Evolutionary conservation across 2,113 vertebrate genomes (phyloP), one percentile per base, ranked within the genome.

Genomic region (Paratilapia polleni): DNA sequence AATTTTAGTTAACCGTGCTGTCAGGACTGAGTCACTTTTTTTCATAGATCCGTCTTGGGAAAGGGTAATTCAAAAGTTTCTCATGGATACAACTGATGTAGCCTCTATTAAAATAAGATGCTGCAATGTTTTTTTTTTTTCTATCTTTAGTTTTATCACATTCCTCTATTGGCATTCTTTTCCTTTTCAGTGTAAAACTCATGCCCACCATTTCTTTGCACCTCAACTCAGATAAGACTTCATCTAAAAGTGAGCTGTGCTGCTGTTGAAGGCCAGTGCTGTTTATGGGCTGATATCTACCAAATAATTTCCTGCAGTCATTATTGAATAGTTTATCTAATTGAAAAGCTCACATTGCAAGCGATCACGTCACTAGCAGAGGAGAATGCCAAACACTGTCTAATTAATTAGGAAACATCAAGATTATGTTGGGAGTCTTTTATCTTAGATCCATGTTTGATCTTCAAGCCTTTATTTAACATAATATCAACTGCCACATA

Each of bases 21-120:
- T 56, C 84, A 75, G 31, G 62, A 80, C 59, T 83, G 74, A 88
- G 62, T 85, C 77, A 89, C 41, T 41, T 78, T 47, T 61, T 82
- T 52, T 52, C 12, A 24, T 62, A 61, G 57, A 78, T 58, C 34
- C 76, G 34, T 81, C 64, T 54, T 36, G 24, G 31, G 52, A 58
- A 34, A 58, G 34, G 31, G 57, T 57, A 10, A 64, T 38, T 58
- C 36, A 43, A 41, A 20, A 7, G 26, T 75, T 87, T 74, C 63
- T 49, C 17, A 62, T 62, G 73, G 31, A 57, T 58, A 26, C 58
- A 68, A 4, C 5, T 75, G 58, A 86, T 73, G 43, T 75, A 31
- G 87, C 77, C 58, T 80, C 3, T 31, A 17, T 58, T 34, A 36
- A 4, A 64, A 68, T 22, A 31, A 54, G 56, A 68, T 43, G 28